Base-by-base conservation (phyloP, 1,140 invertebrate genomes). In the Drosophila arawakana region DNA sequence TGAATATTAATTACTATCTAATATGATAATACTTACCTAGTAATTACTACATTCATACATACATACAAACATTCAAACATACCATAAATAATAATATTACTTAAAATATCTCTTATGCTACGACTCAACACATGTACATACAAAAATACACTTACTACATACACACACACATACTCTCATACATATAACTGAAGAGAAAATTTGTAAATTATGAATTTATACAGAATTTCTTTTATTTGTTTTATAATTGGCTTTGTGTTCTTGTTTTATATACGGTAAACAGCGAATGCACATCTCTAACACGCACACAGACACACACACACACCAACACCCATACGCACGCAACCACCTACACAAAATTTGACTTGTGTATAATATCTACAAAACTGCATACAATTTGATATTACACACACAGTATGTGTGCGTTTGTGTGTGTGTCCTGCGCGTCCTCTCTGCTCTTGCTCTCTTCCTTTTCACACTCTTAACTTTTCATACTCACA, bases 201-300 rank as follows among this genome's bases (percentile, higher is more conserved):
- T 55, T 65, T 65, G 41, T 65, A 65, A 55, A 55, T 69, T 88
- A 66, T 21, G 21, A 18, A 18, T 13, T 61, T 70, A 54, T 47
- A 46, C 10, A 18, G 44, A 44, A 46, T 59, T 50, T 68, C 10
- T 54, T 50, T 63, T 54, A 13, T 68, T 55, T 25, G 62, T 71
- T 66, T 52, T 78, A 52, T 73, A 88, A 86, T 86, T 86, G 80
- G 82, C 82, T 88, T 88, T 86, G 80, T 86, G 69, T 88, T 69
- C 73, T 84, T 66, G 71, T 67, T 68, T 41, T 7, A 43, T 7
- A 43, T 54, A 60, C 49, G 55, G 63, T 73, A 35, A 41, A 39
- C 39, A 54, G 49, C 57, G 34, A 61, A 60, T 60, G 55, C 65
- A 73, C 71, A 55, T 59, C 37, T 73, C 58, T 44, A 25, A 43